Evolutionary conservation across 2,888 invertebrate species (phyloP), one percentile per base, ranked within the genome.

Genomic region (Mayetiola destructor): DNA sequence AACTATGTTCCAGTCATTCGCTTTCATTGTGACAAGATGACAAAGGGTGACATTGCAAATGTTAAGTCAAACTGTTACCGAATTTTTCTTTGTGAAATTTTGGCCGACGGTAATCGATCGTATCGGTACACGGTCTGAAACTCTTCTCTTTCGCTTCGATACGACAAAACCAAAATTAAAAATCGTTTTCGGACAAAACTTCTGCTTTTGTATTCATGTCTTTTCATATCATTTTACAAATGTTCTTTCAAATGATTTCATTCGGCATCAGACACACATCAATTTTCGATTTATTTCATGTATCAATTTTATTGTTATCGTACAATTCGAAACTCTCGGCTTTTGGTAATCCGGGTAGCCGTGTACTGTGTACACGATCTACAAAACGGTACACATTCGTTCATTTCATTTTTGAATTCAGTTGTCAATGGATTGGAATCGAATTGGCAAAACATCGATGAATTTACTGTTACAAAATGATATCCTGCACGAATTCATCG

Each of bases 201-300:
- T 23, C 48, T n/a, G 48, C 27, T 27, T 48, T 27, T 48, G 48
- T 48, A 48, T 48, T 48, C 48, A 48, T 48, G 48, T 48, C 48
- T 27, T 14, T 27, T 27, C 27, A 48, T 48, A 48, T 48, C 48
- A 48, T 48, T 48, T 23, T 48, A n/a, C 48, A 27, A 48, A 48
- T 48, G 48, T 27, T 27, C n/a, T n/a, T 48, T 27, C 6, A 48
- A 48, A 48, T 48, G 48, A 48, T 48, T 48, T 48, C 48, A 48
- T 48, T 48, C n/a, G n/a, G 48, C 48, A 48, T n/a, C 27, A 48
- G 48, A 48, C 48, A 48, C 48, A 48, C 48, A 48, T 48, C 48
- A 48, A 48, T 48, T 48, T 48, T 48, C 48, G 48, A 48, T 48
- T 48, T 27, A 48, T 48, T 48, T 48, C 48, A 27, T 48, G 48